Evolutionary conservation across 2,888 invertebrate genomes (phyloP).

Genomic region (Papilio protenor): DNA sequence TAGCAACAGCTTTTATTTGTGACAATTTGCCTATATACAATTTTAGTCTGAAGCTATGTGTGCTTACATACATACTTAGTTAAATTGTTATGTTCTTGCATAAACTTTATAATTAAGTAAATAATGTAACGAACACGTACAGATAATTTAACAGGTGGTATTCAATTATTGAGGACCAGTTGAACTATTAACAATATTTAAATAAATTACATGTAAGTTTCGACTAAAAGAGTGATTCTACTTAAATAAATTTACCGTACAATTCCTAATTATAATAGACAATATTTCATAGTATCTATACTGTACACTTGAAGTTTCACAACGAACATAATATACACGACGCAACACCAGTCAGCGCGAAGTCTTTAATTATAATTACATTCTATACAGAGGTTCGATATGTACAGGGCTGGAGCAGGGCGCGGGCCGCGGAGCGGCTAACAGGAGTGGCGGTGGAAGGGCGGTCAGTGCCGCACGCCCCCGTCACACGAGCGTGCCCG

Average conservation of each 20-base stretch:
- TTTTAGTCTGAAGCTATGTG: conserved; percentile 17
- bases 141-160: conserved; percentile 35
- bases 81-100: conserved; percentile 25
- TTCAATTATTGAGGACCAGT: conserved; percentile 49
- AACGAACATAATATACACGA: conserved; percentile 69
- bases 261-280: conserved; percentile 73
- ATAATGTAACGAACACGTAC: conserved; percentile 34
- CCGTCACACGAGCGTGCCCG: conserved; percentile 90
- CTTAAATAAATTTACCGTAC: conserved; percentile 71
- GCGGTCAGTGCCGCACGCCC: conserved; percentile 80
- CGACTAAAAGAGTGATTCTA: conserved; percentile 79
- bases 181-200: conserved; percentile 58
- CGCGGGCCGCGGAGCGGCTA: conserved; percentile 61
- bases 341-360: conserved; percentile 58
- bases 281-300: conserved; percentile 77
- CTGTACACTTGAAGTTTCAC: conserved; percentile 82
- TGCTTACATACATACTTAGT: not conserved
- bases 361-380: conserved; percentile 52
- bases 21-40: conserved; percentile 17
- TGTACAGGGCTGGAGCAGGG: conserved; percentile 63
- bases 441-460: conserved; percentile 75
- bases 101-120: conserved; percentile 38
- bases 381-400: conserved; percentile 73
- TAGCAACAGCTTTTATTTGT: not conserved
- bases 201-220: conserved; percentile 79